Evolutionary conservation across 1,140 invertebrate species (phyloP).

Genomic region (Eriocheir sinensis): DNA sequence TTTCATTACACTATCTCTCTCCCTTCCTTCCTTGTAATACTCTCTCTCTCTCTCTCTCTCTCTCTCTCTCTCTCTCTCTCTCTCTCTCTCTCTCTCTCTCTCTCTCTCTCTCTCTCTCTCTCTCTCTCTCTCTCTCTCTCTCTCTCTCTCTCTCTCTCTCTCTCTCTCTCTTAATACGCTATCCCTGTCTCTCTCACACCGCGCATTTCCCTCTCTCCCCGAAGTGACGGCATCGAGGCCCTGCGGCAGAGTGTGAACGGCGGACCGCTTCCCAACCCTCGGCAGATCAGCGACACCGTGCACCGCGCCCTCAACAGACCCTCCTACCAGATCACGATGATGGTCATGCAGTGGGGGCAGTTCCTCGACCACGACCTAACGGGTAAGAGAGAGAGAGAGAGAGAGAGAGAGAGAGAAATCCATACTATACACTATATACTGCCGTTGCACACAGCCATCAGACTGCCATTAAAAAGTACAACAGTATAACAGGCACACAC

Average conservation of each 20-base stretch:
- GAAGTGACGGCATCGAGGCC: constrained; percentile 77
- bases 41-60: background rate
- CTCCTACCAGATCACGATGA: constrained; percentile 85
- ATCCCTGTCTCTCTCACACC: background rate
- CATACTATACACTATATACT: too few relatives aligned
- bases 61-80: constrained; percentile 9
- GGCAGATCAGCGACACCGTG: constrained; percentile 80
- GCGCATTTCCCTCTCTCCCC: background rate
- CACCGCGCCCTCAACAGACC: constrained; percentile 81
- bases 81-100: background rate
- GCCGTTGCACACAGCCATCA: too few relatives aligned
- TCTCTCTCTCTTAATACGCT: background rate
- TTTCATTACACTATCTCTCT: too few relatives aligned
- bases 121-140: background rate
- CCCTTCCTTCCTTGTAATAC: too few relatives aligned
- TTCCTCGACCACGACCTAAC: constrained; percentile 81
- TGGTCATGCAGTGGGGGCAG: constrained; percentile 88
- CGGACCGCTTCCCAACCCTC: constrained; percentile 80
- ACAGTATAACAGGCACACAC: too few relatives aligned
- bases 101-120: background rate
- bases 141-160: background rate
- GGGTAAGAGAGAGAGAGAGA: too few relatives aligned
- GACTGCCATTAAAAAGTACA: too few relatives aligned
- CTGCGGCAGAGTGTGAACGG: constrained; percentile 72
- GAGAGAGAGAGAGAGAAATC: too few relatives aligned